Base-by-base conservation (phyloP, 2,888 invertebrate genomes). In the Acronicta psi region DNA sequence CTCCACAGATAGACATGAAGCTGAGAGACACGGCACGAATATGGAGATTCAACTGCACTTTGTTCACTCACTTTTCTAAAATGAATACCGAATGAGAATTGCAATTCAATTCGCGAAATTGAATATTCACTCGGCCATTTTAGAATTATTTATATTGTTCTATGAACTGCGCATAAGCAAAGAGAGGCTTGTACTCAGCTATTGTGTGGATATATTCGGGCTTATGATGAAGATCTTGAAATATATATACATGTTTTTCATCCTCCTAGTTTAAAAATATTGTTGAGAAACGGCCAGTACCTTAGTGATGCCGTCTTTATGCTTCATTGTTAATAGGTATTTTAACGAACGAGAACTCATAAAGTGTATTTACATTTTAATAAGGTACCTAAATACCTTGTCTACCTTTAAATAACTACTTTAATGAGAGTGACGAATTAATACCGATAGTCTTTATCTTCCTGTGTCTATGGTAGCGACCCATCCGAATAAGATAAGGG, bases 401-500 rank as follows among this genome's bases (percentile, higher is more conserved):
- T 56, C 62, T 60, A 53, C 58, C 59, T 38, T 57, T 62, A 46
- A 36, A 57, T 52, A 17, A 34, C 20, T 37, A 37, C 40, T 49
- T 52, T 55, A 49, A 58, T 17, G 9, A 56, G 23, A 62, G 53
- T 40, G 2, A 44, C 7, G 31, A 37, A 73, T 71, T 58, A 61
- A 58, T 62, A 29, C 54, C 65, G 71, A 69, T 66, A 49, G 70
- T 80, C 65, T 66, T 71, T 75, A 80, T 75, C 65, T 89, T 89
- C 84, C 72, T 85, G 57, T 74, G 83, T 91, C 93, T 93, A 85
- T 92, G 90, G 88, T 54, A 77, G 77, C 83, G 83, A 88, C 88
- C 90, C 90, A 90, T 92, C 87, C 89, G 82, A 85, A 82, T 78
- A 77, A 91, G 93, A 93, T 93, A 93, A 91, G 90, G 86, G 91